phyloP scores from a whole-genome alignment of 2,797 vertebrate species.

The Hoplostethus atlanticus region DNA sequence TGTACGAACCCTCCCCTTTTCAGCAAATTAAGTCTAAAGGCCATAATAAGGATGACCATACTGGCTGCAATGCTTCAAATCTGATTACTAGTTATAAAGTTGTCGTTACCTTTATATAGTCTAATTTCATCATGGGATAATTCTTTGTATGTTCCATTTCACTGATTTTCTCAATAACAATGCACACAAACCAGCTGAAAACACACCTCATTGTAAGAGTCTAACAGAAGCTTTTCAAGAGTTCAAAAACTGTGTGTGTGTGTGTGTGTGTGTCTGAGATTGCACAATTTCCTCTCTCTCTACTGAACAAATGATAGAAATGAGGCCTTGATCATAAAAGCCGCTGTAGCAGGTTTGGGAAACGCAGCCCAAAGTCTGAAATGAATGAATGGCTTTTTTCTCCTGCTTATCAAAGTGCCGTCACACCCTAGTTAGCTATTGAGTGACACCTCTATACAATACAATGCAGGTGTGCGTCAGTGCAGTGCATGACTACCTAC shows the following conservation, averaged over 20 bases:
- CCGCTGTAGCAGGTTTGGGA: not conserved
- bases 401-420: not conserved
- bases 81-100: no score
- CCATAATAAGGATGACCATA: not conserved
- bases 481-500: not conserved
- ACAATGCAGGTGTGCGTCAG: constrained; percentile 33
- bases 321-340: not conserved
- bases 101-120: no score
- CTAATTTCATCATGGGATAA: no score
- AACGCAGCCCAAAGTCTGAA: constrained; percentile 4
- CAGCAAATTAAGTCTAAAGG: not conserved
- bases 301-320: constrained; percentile 11
- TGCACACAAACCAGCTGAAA: no score
- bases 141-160: no score
- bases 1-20: not conserved
- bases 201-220: no score
- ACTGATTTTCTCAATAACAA: no score
- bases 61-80: no score
- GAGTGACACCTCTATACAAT: constrained; percentile 13
- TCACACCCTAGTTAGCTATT: constrained; percentile 39
- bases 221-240: no score
- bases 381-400: no score
- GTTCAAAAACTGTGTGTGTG: no score
- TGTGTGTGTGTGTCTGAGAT: not conserved
- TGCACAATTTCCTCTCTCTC: constrained; percentile 8